phyloP scores from a whole-genome alignment of 2,888 invertebrate species.

The Cheilosia soror region DNA sequence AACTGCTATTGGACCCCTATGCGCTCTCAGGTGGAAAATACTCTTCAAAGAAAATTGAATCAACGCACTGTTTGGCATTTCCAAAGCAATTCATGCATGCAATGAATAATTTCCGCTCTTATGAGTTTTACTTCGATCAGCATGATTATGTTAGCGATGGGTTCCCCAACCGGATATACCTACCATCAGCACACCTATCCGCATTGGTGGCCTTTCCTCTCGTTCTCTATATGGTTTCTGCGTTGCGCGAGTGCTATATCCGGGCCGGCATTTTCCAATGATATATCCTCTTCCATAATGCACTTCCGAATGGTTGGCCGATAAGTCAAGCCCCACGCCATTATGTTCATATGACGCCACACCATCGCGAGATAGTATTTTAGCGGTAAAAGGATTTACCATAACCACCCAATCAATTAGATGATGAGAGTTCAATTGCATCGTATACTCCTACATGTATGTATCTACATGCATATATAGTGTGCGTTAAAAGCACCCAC shows the following conservation, averaged over 20 bases:
- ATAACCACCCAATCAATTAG: slow-evolving; percentile 27
- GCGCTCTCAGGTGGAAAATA: slow-evolving; percentile 29
- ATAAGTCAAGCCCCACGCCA: background rate
- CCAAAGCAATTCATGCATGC: slow-evolving; percentile 49
- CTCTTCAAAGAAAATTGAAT: slow-evolving; percentile 45
- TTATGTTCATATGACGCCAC: too few relatives aligned
- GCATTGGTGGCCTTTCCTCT: background rate
- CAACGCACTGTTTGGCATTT: slow-evolving; percentile 54
- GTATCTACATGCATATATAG: background rate
- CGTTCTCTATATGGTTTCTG: too few relatives aligned
- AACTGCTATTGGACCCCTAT: too few relatives aligned
- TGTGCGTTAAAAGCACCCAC: slow-evolving; percentile 3
- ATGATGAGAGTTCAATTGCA: slow-evolving; percentile 15
- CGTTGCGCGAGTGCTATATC: background rate
- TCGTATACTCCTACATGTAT: background rate
- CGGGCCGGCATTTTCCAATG: background rate
- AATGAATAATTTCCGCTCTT: slow-evolving; percentile 52
- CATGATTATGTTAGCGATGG: slow-evolving; percentile 26
- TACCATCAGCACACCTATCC: background rate
- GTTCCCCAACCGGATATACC: background rate
- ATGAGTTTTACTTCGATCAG: slow-evolving; percentile 32
- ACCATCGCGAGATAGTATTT: background rate
- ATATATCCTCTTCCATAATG: background rate
- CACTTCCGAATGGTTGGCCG: background rate
- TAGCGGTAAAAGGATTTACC: slow-evolving; percentile 5